Evolutionary conservation across 2,888 invertebrate species (phyloP).

Genomic region (Orchestes rusci): DNA sequence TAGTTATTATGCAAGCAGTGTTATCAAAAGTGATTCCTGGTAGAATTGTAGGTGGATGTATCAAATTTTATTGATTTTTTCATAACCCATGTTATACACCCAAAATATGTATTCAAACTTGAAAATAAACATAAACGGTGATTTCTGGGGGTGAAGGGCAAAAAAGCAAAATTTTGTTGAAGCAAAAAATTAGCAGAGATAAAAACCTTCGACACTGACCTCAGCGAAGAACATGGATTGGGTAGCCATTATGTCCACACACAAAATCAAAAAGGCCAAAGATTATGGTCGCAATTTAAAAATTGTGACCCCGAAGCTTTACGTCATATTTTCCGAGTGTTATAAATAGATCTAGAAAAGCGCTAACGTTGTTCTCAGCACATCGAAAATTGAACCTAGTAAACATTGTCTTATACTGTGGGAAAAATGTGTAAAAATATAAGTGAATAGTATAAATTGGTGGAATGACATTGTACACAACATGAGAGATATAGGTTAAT

Average conservation of each 20-base stretch:
- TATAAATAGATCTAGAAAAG: conserved; percentile 20
- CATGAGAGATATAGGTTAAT: no score
- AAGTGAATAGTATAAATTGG: conserved; percentile 29
- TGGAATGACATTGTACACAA: conserved; percentile 25
- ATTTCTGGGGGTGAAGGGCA: no score
- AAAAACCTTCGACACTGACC: conserved; percentile 4
- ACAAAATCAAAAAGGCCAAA: conserved; percentile 2
- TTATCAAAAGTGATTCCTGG: no score
- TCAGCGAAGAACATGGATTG: conserved; percentile 4
- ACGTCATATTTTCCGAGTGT: conserved; percentile 3
- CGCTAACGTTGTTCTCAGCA: conserved; percentile 16
- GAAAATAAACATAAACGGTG: no score
- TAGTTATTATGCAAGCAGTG: no score
- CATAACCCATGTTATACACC: no score
- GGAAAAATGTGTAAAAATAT: conserved; percentile 24
- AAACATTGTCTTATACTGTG: conserved; percentile 9
- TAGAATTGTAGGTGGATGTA: no score
- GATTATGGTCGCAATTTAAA: conserved; percentile 12
- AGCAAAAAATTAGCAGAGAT: no score
- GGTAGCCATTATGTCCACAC: conserved; percentile 12
- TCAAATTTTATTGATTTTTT: no score
- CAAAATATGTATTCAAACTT: no score
- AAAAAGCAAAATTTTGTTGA: not conserved
- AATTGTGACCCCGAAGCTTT: conserved; percentile 12
- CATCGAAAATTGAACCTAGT: conserved; percentile 17